phyloP scores from a whole-genome alignment of 2,113 vertebrate genomes.

The Chaetorhynchus papuensis region DNA sequence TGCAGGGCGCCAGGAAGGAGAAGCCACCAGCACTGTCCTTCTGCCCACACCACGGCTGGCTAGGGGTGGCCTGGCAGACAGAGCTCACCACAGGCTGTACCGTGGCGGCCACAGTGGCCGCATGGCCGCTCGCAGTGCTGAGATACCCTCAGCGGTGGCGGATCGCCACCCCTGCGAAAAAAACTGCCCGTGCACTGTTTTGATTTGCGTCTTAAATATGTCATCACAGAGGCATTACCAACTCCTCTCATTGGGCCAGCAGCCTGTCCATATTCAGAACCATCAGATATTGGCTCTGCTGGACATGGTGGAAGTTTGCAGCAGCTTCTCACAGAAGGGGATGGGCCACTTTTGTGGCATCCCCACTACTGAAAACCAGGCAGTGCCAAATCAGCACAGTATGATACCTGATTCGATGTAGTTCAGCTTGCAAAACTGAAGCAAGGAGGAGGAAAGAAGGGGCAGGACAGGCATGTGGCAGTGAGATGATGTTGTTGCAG shows the following conservation, averaged over 20 bases:
- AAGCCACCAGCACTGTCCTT: neutral
- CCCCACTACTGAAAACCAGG: neutral
- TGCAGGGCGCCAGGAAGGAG: fast-evolving
- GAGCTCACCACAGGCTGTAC: fast-evolving
- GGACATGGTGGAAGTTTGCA: neutral
- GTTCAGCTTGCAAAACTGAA: neutral
- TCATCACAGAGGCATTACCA: neutral
- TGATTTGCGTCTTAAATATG: neutral
- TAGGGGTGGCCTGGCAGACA: neutral
- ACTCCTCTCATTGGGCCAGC: neutral
- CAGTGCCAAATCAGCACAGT: neutral
- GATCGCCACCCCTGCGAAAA: neutral
- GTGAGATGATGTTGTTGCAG: neutral
- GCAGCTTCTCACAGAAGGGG: neutral
- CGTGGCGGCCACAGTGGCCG: neutral
- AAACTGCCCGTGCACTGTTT: neutral
- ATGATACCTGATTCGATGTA: neutral
- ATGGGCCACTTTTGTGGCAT: neutral
- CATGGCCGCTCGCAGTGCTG: neutral
- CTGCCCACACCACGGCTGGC: neutral
- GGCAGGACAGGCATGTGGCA: neutral
- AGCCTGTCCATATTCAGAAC: neutral
- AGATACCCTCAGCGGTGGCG: fast-evolving
- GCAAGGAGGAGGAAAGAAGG: neutral
- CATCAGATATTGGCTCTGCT: neutral